Percentiles rank a stretch among this genome's conserved stretches.
Evolutionary conservation across 2,797 vertebrate genomes (phyloP).

Genomic region (Gymnodraco acuticeps): DNA sequence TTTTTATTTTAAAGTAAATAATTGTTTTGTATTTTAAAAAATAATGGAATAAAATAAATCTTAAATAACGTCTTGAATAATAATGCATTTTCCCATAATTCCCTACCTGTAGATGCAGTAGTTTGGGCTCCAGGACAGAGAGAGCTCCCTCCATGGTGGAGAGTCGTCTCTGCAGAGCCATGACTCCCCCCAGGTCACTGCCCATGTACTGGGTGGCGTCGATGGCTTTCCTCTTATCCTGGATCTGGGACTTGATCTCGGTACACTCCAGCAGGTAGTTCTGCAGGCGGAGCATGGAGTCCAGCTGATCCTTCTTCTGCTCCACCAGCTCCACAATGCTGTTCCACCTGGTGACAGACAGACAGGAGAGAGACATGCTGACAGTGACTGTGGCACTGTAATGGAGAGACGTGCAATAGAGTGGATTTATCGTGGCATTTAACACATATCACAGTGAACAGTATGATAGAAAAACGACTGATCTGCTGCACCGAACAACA

Average conservation of each 20-base stretch:
- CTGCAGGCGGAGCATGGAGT: slow-evolving; percentile 90
- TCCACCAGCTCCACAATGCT: slow-evolving; percentile 94
- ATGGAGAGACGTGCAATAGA: not conserved
- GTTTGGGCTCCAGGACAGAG: slow-evolving; percentile 91
- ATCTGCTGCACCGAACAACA: too few relatives aligned
- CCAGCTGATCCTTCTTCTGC: slow-evolving; percentile 89
- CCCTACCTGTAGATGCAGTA: slow-evolving; percentile 86
- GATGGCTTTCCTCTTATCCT: slow-evolving; percentile 92
- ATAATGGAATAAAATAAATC: not conserved
- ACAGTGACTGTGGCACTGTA: not conserved
- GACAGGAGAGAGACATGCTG: not conserved
- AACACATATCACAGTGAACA: not conserved
- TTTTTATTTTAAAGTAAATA: too few relatives aligned
- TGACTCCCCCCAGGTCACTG: slow-evolving; percentile 88
- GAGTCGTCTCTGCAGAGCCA: slow-evolving; percentile 91
- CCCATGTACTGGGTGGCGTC: slow-evolving; percentile 89
- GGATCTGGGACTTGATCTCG: slow-evolving; percentile 92
- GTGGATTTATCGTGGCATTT: not conserved
- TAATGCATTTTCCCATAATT: not conserved
- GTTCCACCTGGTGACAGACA: slow-evolving; percentile 89
- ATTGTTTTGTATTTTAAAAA: too few relatives aligned
- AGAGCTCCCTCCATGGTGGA: slow-evolving; percentile 94
- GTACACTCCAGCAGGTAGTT: slow-evolving; percentile 94
- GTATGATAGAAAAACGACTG: too few relatives aligned
- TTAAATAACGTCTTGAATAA: not conserved